Evolutionary conservation across 2,797 vertebrate species (phyloP).

Genomic region (Nyctalus aviator): DNA sequence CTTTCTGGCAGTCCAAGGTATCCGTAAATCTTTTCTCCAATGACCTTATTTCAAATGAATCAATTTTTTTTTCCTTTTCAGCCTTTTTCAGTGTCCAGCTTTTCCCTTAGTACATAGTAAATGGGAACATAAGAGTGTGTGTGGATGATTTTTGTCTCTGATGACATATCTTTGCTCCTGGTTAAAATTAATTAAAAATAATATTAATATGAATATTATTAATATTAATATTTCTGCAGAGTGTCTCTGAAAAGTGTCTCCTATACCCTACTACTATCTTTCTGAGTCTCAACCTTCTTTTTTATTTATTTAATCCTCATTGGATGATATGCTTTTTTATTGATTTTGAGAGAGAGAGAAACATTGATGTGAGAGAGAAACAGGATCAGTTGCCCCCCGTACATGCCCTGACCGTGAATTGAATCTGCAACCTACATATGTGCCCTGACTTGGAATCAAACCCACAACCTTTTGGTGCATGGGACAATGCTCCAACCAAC

Average conservation of each 20-base stretch:
- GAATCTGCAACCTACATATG: background rate
- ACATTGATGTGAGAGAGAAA: background rate
- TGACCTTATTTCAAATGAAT: background rate
- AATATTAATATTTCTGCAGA: no score
- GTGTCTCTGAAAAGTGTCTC: no score
- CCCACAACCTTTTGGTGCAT: background rate
- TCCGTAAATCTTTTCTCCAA: background rate
- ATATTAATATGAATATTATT: no score
- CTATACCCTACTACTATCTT: background rate
- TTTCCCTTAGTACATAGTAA: background rate
- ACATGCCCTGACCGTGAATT: background rate
- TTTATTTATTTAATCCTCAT: background rate
- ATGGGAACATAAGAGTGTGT: background rate
- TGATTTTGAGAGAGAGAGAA: background rate
- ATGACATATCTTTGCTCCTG: background rate
- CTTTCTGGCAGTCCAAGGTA: background rate
- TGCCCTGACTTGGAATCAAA: background rate
- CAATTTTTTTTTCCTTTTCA: background rate
- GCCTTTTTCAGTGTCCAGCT: background rate
- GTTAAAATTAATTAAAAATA: no score
- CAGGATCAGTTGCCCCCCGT: background rate
- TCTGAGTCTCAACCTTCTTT: background rate
- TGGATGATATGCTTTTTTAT: background rate
- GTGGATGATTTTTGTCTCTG: background rate
- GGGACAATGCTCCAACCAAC: background rate